Evolutionary conservation across 2,888 invertebrate species (phyloP).

Genomic region (Melipona bicolor): DNA sequence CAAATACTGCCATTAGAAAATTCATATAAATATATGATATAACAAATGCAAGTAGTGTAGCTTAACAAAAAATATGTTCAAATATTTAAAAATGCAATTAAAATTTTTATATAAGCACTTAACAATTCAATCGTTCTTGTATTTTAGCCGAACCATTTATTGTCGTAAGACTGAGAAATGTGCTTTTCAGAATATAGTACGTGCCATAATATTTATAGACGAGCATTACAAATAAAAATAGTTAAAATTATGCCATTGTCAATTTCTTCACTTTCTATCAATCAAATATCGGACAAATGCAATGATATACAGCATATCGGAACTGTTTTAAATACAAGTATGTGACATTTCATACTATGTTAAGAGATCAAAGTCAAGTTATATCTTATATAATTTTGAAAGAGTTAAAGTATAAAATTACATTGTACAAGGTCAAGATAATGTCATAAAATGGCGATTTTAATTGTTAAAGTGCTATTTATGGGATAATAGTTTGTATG

Average conservation of each 20-base stretch:
- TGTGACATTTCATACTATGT: conserved; percentile 30
- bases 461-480: conserved; percentile 29
- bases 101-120: conserved; percentile 27
- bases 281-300: conserved; percentile 38
- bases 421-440: conserved; percentile 19
- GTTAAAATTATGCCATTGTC: conserved; percentile 36
- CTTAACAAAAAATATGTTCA: conserved; percentile 36
- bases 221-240: conserved; percentile 23
- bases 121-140: conserved; percentile 44
- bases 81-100: conserved; percentile 29
- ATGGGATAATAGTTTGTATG: conserved; percentile 29
- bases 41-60: conserved; percentile 43
- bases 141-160: conserved; percentile 56
- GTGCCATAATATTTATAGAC: conserved; percentile 66
- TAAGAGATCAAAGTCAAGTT: conserved; percentile 16
- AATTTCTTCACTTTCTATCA: conserved; percentile 50
- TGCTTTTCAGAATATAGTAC: conserved; percentile 64
- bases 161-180: conserved; percentile 71
- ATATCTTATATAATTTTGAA: conserved; percentile 37
- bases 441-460: conserved; percentile 27
- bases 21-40: conserved; percentile 25
- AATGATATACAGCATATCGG: conserved; percentile 58
- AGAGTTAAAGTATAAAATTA: conserved; percentile 9
- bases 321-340: conserved; percentile 43
- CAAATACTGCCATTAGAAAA: conserved; percentile 67